phyloP scores from a whole-genome alignment of 2,888 invertebrate species.

The Folsomia manolachei region DNA sequence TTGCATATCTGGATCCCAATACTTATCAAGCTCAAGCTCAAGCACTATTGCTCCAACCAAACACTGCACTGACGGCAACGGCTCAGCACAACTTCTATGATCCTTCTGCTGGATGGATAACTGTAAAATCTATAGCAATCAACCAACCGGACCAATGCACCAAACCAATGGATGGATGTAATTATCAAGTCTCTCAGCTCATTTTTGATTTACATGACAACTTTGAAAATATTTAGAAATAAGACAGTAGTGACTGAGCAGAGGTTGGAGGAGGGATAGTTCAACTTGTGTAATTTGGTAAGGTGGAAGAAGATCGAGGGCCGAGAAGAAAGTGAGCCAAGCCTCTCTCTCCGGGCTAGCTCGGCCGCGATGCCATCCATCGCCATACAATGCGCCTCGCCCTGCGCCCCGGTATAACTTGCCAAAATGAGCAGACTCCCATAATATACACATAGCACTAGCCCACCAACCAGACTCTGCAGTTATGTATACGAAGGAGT shows the following conservation, averaged over 20 bases:
- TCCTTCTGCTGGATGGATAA: too few species aligned
- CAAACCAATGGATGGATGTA: background rate
- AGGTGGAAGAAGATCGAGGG: background rate
- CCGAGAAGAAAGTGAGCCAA: background rate
- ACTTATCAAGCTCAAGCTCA: too few species aligned
- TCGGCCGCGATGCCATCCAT: background rate
- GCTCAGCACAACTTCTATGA: background rate
- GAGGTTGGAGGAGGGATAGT: constrained; percentile 5
- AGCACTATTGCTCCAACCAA: too few species aligned
- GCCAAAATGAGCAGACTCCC: background rate
- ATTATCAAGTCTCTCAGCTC: background rate
- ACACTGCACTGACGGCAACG: background rate
- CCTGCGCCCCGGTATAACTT: constrained; percentile 5
- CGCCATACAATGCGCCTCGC: background rate
- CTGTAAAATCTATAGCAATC: too few species aligned
- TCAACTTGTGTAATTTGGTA: constrained; percentile 13
- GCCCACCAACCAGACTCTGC: too few species aligned
- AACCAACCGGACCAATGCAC: too few species aligned
- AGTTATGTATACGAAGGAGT: too few species aligned
- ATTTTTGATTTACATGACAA: background rate
- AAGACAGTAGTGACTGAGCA: background rate
- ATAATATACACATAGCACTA: background rate
- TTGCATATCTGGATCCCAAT: background rate
- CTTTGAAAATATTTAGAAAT: background rate
- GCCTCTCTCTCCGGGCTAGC: background rate